Evolutionary conservation across 2,797 vertebrate genomes (phyloP).

Genomic region (Spheniscus humboldti): DNA sequence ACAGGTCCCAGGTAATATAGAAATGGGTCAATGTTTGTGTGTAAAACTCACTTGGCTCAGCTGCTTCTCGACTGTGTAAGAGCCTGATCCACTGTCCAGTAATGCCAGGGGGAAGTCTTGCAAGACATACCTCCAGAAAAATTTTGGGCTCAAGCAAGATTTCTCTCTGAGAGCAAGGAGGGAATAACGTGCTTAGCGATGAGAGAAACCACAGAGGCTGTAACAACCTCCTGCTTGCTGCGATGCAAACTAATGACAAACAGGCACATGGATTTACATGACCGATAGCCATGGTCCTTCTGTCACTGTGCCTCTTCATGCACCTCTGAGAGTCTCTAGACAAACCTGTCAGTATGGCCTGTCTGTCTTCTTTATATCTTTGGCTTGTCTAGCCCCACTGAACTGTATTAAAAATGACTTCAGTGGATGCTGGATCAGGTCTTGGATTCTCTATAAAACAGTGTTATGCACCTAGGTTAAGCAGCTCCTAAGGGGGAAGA

Average conservation of each 20-base stretch:
- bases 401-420: neutral
- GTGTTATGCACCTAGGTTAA: slow-evolving; percentile 6
- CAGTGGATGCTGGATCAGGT: neutral
- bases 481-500: neutral
- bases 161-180: neutral
- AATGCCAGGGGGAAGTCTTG: neutral
- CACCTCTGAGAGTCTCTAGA: neutral
- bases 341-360: neutral
- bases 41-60: neutral
- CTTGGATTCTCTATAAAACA: neutral
- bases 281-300: neutral
- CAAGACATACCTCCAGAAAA: neutral
- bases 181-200: neutral
- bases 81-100: neutral
- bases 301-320: neutral
- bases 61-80: neutral
- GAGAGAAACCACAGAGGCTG: neutral
- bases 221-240: neutral
- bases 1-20: neutral
- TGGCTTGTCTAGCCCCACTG: neutral
- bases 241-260: neutral
- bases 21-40: neutral
- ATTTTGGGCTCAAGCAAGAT: neutral
- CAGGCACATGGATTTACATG: neutral
- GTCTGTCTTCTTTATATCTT: neutral